These are phyloP conservation scores for Atrina japonica DNA, from an alignment of 2,888 invertebrate species.

Conservation along the genomic window DNA sequence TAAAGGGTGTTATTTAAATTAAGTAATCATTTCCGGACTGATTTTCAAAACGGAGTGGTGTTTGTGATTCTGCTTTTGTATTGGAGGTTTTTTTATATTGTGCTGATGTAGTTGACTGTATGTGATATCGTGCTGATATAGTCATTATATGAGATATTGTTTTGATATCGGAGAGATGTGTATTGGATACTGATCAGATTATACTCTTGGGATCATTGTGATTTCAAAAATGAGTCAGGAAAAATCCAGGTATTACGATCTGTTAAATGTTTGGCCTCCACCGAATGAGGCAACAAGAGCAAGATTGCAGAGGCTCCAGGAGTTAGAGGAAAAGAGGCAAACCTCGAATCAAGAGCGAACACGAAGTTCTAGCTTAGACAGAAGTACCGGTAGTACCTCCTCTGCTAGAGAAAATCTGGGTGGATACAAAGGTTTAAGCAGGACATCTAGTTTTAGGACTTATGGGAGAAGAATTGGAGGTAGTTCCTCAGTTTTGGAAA, in stretches of 20 bases:
- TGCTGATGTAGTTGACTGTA: too few species aligned
- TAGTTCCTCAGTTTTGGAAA: neutral
- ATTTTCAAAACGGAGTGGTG: too few species aligned
- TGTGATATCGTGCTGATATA: too few species aligned
- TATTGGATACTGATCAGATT: too few species aligned
- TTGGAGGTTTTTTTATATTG: too few species aligned
- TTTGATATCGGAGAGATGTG: too few species aligned
- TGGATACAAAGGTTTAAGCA: constrained; percentile 10
- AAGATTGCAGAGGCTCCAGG: constrained; percentile 49
- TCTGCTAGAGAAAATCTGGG: constrained; percentile 14
- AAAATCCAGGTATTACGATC: neutral
- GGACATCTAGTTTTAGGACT: constrained; percentile 13
- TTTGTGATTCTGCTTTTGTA: too few species aligned
- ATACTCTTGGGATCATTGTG: too few species aligned
- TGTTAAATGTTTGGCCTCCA: constrained; percentile 27
- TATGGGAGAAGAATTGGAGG: constrained; percentile 7
- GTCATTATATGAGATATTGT: too few species aligned
- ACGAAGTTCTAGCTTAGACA: constrained; percentile 20
- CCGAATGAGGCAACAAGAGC: constrained; percentile 32
- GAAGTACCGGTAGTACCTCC: constrained; percentile 1
- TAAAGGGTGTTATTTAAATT: too few species aligned
- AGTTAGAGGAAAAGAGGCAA: constrained; percentile 44
- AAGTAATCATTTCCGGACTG: too few species aligned
- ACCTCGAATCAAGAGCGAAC: neutral
- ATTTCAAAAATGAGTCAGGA: constrained; percentile 19